Base-by-base conservation (phyloP, 2,113 vertebrate species). In the Amphiprion percula region DNA sequence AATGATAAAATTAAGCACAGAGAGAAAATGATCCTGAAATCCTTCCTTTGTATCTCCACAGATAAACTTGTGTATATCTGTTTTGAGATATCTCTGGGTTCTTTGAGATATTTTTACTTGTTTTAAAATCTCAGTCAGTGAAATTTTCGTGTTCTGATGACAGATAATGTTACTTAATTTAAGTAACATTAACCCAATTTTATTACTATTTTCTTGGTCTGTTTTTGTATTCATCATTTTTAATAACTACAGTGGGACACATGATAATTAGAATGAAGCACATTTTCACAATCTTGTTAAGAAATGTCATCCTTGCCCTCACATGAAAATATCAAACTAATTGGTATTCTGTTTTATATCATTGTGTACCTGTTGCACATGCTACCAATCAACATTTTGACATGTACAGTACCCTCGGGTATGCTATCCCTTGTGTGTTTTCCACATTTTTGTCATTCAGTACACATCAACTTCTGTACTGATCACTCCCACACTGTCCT, bases 231-330 rank as follows among this genome's bases (percentile, higher is more conserved):
- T 37, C 33, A 37, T 47, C 28, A 52, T 52, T 26, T 72, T n/a
- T n/a, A n/a, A 24, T 16, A 2, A 50, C 37, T 17, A 58, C 67
- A 60, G 5, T 12, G 19, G 44, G 37, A 5, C 58, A 52, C n/a
- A 37, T 9, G 33, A 37, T 37, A 37, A 37, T 37, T 37, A 10
- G 8, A 37, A 37, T 37, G 33, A 6, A 37, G 33, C 33, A 37
- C 6, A 37, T 16, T 33, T 28, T 41, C n/a, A 73, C 70, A 41
- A 62, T 28, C 50, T 72, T 72, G 23, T 61, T 46, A 50, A 62
- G 0, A 8, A 52, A 5, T 37, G 69, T 72, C 21, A 61, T 1
- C 15, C 19, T 53, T 46, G 39, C 6, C 28, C 8, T 72, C 69
- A 61, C 46, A 72, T 26, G 47, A 3, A 41, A 73, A 30, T 2